phyloP scores from a whole-genome alignment of 2,888 invertebrate species.

The Trachelus tabidus region DNA sequence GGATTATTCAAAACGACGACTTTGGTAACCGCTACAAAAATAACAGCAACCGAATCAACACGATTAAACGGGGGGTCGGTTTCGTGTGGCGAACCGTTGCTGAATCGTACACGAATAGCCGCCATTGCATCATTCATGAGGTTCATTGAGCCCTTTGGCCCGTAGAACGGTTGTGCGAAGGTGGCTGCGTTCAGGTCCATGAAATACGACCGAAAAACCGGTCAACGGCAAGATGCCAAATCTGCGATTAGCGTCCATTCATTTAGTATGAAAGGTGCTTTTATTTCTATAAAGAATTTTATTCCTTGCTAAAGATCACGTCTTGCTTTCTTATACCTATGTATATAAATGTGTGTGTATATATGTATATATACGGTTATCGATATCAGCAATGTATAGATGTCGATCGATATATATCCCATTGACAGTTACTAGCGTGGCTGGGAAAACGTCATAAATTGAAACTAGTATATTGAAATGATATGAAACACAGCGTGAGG shows the following conservation, averaged over 20 bases:
- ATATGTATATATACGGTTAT: no score
- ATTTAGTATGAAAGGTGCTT: constrained; percentile 8
- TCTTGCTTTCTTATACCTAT: neutral
- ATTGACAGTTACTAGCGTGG: neutral
- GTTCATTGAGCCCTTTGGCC: constrained; percentile 18
- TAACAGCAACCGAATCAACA: neutral
- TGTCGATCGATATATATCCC: neutral
- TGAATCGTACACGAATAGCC: constrained; percentile 15
- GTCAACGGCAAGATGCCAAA: constrained; percentile 31
- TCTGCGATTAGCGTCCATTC: constrained; percentile 33
- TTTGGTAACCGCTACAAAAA: neutral
- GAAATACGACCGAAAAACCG: constrained; percentile 30
- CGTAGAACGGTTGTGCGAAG: neutral
- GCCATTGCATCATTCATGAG: constrained; percentile 27
- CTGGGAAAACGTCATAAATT: neutral
- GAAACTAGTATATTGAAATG: constrained; percentile 14
- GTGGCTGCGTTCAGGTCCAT: constrained; percentile 2
- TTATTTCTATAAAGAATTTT: neutral
- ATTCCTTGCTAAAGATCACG: neutral
- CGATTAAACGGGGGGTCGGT: neutral
- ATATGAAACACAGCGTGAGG: constrained; percentile 20
- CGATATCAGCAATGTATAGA: neutral
- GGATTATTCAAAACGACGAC: neutral
- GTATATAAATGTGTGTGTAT: no score
- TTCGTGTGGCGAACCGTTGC: neutral